These are phyloP conservation scores for Xestia c-nigrum DNA, from an alignment of 2,888 invertebrate genomes.

Conservation along the genomic window DNA sequence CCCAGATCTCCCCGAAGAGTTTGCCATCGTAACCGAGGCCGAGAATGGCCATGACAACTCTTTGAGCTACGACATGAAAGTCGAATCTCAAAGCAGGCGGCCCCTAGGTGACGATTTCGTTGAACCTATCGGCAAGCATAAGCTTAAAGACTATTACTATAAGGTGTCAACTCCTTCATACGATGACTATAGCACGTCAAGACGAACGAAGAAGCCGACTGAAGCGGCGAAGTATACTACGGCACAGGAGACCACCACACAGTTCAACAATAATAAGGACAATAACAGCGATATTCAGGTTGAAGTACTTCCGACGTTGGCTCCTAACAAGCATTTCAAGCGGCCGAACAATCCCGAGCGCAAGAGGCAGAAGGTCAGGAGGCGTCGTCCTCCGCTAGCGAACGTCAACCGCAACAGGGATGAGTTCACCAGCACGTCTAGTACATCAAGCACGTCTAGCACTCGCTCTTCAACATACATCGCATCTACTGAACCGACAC, in stretches of 20 bases:
- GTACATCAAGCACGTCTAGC: slow-evolving; percentile 64
- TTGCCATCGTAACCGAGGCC: slow-evolving; percentile 85
- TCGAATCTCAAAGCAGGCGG: slow-evolving; percentile 87
- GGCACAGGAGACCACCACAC: slow-evolving; percentile 75
- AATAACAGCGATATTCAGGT: slow-evolving; percentile 74
- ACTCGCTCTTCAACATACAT: slow-evolving; percentile 61
- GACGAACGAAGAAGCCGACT: slow-evolving; percentile 84
- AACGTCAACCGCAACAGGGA: slow-evolving; percentile 78
- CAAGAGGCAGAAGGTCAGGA: slow-evolving; percentile 86
- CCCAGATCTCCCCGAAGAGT: slow-evolving; percentile 83
- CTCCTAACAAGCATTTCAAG: slow-evolving; percentile 87
- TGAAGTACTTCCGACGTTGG: slow-evolving; percentile 85
- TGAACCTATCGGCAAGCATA: slow-evolving; percentile 85
- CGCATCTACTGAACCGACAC: slow-evolving; percentile 76
- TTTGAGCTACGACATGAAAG: slow-evolving; percentile 83
- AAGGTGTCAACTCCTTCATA: slow-evolving; percentile 85
- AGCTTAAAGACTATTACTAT: slow-evolving; percentile 87
- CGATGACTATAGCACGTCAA: slow-evolving; percentile 78
- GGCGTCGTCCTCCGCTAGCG: slow-evolving; percentile 84
- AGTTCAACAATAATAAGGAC: slow-evolving; percentile 70
- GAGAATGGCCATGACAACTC: slow-evolving; percentile 85
- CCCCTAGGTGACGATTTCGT: slow-evolving; percentile 85
- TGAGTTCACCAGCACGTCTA: slow-evolving; percentile 71
- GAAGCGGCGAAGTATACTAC: slow-evolving; percentile 73
- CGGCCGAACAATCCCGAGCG: slow-evolving; percentile 80